Evolutionary conservation across 1,140 invertebrate species (phyloP).

Genomic region (Xylocopa sonorina): DNA sequence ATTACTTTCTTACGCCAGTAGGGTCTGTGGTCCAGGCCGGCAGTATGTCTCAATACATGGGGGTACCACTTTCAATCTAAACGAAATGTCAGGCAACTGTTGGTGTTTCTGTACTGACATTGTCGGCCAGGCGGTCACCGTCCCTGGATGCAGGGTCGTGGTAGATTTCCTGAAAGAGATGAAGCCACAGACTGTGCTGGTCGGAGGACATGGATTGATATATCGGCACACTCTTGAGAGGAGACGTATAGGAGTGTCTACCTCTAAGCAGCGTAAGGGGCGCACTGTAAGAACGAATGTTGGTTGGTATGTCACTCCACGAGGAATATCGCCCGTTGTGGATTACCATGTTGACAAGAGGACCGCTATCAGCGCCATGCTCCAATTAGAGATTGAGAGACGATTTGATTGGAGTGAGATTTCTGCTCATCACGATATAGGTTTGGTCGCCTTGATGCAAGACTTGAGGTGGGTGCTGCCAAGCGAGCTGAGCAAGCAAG

Average conservation of each 20-base stretch:
- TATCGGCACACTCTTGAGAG: not conserved
- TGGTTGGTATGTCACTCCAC: not conserved
- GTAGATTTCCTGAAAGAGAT: not conserved
- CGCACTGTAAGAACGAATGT: not conserved
- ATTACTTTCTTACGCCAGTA: not conserved
- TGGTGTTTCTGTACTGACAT: not conserved
- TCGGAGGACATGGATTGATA: not conserved
- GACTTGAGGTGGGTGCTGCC: not conserved
- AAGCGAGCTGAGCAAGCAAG: not conserved
- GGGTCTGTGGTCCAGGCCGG: not conserved
- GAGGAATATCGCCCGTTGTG: not conserved
- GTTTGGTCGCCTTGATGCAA: not conserved
- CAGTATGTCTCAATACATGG: not conserved
- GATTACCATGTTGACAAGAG: not conserved
- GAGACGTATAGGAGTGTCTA: not conserved
- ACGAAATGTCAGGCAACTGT: not conserved
- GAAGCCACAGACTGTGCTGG: not conserved
- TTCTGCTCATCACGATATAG: not conserved
- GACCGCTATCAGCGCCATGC: not conserved
- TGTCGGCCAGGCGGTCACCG: not conserved
- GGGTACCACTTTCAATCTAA: not conserved
- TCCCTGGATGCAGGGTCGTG: not conserved
- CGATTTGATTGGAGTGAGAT: not conserved
- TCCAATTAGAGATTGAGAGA: not conserved
- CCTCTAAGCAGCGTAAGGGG: not conserved